phyloP scores from a whole-genome alignment of 2,888 invertebrate species.

The Coelinius sp. region DNA sequence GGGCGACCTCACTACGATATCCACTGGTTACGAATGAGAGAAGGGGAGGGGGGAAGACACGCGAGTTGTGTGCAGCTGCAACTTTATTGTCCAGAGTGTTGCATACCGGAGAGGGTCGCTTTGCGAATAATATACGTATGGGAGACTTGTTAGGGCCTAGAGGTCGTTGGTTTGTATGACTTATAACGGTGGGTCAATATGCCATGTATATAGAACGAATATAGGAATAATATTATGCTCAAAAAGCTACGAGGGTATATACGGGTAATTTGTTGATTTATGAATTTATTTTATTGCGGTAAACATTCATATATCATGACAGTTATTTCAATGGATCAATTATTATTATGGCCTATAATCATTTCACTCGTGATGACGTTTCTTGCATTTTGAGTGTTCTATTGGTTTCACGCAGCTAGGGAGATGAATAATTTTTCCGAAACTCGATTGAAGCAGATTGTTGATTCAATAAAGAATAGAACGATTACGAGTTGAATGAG shows the following conservation, averaged over 20 bases:
- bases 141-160: constrained; percentile 17
- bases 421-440: neutral
- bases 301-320: neutral
- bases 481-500: too few species aligned
- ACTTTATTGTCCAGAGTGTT: constrained; percentile 43
- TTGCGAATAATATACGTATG: constrained; percentile 18
- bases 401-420: neutral
- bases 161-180: constrained; percentile 17
- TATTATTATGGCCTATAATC: neutral
- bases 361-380: neutral
- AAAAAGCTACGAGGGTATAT: constrained; percentile 9
- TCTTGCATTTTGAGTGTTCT: neutral
- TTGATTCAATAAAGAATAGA: too few species aligned
- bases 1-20: constrained; percentile 4
- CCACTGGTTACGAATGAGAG: neutral
- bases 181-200: constrained; percentile 15
- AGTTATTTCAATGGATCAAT: constrained; percentile 11
- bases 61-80: constrained; percentile 47
- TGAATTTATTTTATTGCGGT: constrained; percentile 17
- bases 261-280: constrained; percentile 34
- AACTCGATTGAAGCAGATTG: too few species aligned
- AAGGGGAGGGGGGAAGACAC: constrained; percentile 15
- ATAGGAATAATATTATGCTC: neutral
- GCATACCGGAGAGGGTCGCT: constrained; percentile 34
- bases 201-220: neutral